Conservation (phyloP, 2,113 vertebrate genomes). For the Vidua macroura region DNA sequence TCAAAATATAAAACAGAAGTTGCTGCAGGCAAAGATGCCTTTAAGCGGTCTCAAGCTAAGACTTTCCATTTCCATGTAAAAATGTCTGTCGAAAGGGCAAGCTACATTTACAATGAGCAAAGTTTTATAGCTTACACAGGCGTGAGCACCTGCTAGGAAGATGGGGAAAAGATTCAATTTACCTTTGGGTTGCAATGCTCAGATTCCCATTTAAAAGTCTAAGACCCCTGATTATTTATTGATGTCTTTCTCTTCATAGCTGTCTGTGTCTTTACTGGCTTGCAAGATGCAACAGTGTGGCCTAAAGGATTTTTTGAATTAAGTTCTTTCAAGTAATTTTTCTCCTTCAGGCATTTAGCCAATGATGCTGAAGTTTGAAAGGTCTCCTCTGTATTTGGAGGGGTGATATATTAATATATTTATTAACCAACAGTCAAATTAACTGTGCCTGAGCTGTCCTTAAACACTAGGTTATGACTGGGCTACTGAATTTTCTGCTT, state of each 20-base stretch:
- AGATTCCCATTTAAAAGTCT: slow-evolving; percentile 96
- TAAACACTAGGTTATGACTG: background rate
- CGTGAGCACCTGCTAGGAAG: slow-evolving; percentile 60
- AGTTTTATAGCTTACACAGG: slow-evolving; percentile 55
- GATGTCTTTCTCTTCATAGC: slow-evolving; percentile 84
- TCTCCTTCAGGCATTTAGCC: slow-evolving; percentile 69
- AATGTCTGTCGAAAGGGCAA: slow-evolving; percentile 65
- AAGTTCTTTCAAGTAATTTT: slow-evolving; percentile 80
- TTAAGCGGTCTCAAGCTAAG: slow-evolving; percentile 50
- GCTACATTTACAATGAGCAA: slow-evolving; percentile 64
- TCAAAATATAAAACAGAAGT: slow-evolving; percentile 43
- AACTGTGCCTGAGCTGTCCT: slow-evolving; percentile 24
- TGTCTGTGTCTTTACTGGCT: slow-evolving; percentile 82
- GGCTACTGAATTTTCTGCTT: slow-evolving; percentile 20
- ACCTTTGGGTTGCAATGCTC: slow-evolving; percentile 82
- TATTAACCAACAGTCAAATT: slow-evolving; percentile 49
- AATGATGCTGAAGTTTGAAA: slow-evolving; percentile 44
- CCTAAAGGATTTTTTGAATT: slow-evolving; percentile 90
- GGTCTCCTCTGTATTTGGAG: background rate
- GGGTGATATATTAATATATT: background rate
- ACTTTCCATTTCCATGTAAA: slow-evolving; percentile 74
- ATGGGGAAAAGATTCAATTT: slow-evolving; percentile 82
- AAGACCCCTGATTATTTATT: slow-evolving; percentile 96
- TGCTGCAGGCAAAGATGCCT: slow-evolving; percentile 50
- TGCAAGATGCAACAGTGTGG: slow-evolving; percentile 70